Percentiles rank a stretch among this genome's conserved stretches.
These are phyloP conservation scores for Homarus americanus DNA, from an alignment of 1,140 invertebrate genomes.

Conservation along the genomic window DNA sequence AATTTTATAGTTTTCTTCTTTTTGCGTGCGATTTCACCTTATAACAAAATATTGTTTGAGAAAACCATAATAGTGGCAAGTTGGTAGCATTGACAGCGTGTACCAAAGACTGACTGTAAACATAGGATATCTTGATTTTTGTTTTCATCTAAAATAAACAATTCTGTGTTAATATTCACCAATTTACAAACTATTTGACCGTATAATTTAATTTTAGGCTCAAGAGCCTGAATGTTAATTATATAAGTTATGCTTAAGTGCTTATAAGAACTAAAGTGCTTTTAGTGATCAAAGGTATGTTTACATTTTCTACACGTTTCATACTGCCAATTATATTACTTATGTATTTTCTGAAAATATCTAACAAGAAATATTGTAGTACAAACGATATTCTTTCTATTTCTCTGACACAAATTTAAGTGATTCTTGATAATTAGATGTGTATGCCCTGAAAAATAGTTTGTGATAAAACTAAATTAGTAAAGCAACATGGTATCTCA, in stretches of 20 bases:
- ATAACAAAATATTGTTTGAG: too few species aligned
- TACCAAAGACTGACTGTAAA: constrained; percentile 23
- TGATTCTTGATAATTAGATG: too few species aligned
- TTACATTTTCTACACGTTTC: constrained; percentile 43
- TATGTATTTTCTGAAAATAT: not conserved
- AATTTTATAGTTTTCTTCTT: not conserved
- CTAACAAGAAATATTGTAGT: not conserved
- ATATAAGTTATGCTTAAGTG: not conserved
- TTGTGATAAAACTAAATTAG: not conserved
- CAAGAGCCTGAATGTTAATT: not conserved
- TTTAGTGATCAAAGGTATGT: constrained; percentile 32
- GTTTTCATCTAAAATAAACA: not conserved
- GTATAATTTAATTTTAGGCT: too few species aligned
- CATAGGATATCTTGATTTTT: not conserved
- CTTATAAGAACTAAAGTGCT: constrained; percentile 29
- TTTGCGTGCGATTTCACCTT: not conserved
- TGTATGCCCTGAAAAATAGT: not conserved
- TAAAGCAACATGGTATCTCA: not conserved
- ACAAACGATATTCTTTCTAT: too few species aligned
- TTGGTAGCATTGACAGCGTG: constrained; percentile 35
- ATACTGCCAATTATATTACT: not conserved
- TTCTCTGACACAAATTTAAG: too few species aligned
- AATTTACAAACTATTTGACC: too few species aligned
- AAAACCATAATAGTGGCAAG: not conserved
- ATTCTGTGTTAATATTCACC: too few species aligned